phyloP scores from a whole-genome alignment of 2,888 invertebrate species.

The Cryptus armator region DNA sequence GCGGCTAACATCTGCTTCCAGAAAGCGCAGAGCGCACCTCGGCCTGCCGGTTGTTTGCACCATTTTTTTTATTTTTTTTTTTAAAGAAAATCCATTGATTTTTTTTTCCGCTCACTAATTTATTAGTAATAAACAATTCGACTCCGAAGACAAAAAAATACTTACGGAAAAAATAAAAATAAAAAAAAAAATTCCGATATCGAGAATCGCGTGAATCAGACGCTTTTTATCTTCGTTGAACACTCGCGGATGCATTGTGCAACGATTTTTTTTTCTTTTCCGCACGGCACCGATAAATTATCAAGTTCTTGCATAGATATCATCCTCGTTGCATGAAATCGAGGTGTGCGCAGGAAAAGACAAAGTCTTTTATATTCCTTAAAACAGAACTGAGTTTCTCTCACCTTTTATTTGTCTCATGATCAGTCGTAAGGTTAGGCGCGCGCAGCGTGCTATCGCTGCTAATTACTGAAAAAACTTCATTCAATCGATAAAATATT shows the following conservation, averaged over 20 bases:
- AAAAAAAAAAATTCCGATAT: no score
- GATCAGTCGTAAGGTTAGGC: no score
- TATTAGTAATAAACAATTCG: neutral
- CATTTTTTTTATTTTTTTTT: no score
- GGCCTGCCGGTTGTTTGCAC: no score
- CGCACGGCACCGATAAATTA: neutral
- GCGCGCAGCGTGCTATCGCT: no score
- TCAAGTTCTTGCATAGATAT: neutral
- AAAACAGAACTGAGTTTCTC: no score
- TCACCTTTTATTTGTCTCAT: no score
- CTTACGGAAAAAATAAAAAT: neutral
- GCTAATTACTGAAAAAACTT: no score
- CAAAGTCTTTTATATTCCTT: neutral
- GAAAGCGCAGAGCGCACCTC: constrained; percentile 33
- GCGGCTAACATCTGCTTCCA: constrained; percentile 59
- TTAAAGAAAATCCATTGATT: no score
- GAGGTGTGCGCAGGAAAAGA: neutral
- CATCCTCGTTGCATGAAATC: neutral
- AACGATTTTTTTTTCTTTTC: constrained; percentile 4
- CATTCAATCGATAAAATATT: neutral
- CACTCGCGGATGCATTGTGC: constrained; percentile 1
- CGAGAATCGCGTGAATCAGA: neutral
- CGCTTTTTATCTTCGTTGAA: neutral
- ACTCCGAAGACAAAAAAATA: neutral
- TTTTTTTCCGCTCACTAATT: neutral